Evolutionary conservation across 2,113 vertebrate genomes (phyloP).

Genomic region (Nansenia antarctica): DNA sequence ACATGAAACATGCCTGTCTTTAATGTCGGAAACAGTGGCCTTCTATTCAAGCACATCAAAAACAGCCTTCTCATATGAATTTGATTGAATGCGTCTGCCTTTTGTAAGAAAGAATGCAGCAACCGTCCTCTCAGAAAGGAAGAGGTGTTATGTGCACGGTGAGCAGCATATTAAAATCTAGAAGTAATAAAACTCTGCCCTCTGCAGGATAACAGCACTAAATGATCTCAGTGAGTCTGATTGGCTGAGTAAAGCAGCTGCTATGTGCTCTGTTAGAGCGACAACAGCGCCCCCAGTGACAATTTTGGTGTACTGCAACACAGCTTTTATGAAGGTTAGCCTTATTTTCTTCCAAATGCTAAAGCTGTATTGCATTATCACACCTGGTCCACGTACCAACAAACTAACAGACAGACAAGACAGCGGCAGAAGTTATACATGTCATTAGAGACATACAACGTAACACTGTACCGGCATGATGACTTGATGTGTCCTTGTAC

Average conservation of each 20-base stretch:
- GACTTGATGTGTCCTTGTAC: too few species aligned
- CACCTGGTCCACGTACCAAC: too few species aligned
- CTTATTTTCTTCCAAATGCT: not conserved
- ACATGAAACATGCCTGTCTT: not conserved
- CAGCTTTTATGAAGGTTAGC: too few species aligned
- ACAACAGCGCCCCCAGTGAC: slow-evolving; percentile 33
- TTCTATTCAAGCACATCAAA: not conserved
- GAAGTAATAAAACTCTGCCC: slow-evolving; percentile 67
- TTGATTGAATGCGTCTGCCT: not conserved
- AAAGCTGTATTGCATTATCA: not conserved
- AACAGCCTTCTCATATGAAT: not conserved
- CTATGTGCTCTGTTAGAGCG: not conserved
- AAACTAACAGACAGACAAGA: not conserved
- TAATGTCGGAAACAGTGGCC: not conserved
- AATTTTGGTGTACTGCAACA: slow-evolving; percentile 36
- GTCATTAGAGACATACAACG: too few species aligned
- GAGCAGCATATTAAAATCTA: slow-evolving; percentile 1
- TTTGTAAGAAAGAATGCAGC: not conserved
- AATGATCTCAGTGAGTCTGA: slow-evolving; percentile 16
- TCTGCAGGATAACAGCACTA: slow-evolving; percentile 65
- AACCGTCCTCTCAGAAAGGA: not conserved
- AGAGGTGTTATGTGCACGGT: not conserved
- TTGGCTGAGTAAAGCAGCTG: not conserved
- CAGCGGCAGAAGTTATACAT: too few species aligned
- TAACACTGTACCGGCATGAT: too few species aligned